These are phyloP conservation scores for Pollenia amentaria DNA, from an alignment of 2,888 invertebrate species.

Conservation along the genomic window DNA sequence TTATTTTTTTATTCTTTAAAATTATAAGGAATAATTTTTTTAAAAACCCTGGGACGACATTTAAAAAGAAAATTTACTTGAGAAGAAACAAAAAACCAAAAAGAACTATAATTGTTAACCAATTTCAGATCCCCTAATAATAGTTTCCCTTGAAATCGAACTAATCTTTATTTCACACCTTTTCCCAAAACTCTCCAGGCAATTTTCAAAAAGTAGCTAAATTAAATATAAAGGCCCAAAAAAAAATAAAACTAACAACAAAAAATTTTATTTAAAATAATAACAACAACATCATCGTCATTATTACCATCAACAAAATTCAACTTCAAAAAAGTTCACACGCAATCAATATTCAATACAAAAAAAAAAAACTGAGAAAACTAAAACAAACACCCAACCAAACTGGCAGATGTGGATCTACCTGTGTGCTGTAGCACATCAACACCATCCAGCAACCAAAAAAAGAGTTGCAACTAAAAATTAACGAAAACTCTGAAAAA, in stretches of 20 bases:
- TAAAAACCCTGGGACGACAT: too few species aligned
- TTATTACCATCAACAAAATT: conserved; percentile 33
- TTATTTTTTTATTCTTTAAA: too few species aligned
- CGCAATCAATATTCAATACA: conserved; percentile 67
- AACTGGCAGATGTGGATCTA: conserved; percentile 27
- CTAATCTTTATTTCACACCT: not conserved
- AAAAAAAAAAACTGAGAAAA: conserved; percentile 30
- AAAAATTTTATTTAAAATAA: conserved; percentile 3
- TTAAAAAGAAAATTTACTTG: too few species aligned
- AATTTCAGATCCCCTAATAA: not conserved
- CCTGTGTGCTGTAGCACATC: conserved; percentile 36
- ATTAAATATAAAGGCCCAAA: conserved; percentile 3
- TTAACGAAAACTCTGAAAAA: not conserved
- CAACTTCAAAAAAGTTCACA: conserved; percentile 67
- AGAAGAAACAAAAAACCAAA: too few species aligned
- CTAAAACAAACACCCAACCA: not conserved
- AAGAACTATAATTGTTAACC: too few species aligned
- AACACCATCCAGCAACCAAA: conserved; percentile 5
- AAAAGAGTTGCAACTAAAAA: conserved; percentile 1
- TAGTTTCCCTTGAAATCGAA: not conserved
- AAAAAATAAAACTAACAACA: not conserved
- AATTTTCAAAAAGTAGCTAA: conserved; percentile 61
- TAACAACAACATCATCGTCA: conserved; percentile 27
- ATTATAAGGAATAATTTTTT: too few species aligned
- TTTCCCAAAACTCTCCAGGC: conserved; percentile 35